phyloP scores from a whole-genome alignment of 2,113 vertebrate species.

The Brienomyrus brachyistius region DNA sequence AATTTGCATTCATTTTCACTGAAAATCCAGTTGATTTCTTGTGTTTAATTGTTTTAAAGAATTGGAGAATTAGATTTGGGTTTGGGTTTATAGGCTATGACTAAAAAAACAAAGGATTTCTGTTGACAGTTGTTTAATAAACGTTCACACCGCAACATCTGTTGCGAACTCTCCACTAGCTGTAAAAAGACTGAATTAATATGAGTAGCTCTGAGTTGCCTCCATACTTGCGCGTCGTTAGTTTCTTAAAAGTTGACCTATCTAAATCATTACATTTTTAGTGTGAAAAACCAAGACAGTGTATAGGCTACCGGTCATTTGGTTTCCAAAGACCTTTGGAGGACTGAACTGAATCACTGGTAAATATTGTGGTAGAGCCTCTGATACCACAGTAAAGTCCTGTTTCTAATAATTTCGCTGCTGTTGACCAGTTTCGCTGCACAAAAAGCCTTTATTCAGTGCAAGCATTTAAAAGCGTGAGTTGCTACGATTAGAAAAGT shows the following conservation, averaged over 20 bases:
- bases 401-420: not conserved
- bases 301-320: not conserved
- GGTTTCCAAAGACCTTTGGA: not conserved
- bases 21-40: not conserved
- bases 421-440: not conserved
- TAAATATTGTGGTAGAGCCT: not conserved
- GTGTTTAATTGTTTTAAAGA: not conserved
- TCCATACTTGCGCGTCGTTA: not conserved
- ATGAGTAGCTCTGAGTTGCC: not conserved
- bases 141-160: not conserved
- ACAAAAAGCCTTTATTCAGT: not conserved
- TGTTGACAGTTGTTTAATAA: not conserved
- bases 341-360: not conserved
- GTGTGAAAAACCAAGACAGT: not conserved
- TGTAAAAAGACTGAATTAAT: not conserved
- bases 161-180: not conserved
- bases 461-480: not conserved
- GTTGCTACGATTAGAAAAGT: not conserved
- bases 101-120: not conserved
- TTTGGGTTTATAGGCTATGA: not conserved
- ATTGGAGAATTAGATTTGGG: not conserved
- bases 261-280: not conserved
- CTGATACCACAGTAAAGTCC: not conserved
- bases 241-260: not conserved
- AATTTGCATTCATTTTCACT: not conserved